phyloP scores from a whole-genome alignment of 2,888 invertebrate genomes.

The Tenthredo livida region DNA sequence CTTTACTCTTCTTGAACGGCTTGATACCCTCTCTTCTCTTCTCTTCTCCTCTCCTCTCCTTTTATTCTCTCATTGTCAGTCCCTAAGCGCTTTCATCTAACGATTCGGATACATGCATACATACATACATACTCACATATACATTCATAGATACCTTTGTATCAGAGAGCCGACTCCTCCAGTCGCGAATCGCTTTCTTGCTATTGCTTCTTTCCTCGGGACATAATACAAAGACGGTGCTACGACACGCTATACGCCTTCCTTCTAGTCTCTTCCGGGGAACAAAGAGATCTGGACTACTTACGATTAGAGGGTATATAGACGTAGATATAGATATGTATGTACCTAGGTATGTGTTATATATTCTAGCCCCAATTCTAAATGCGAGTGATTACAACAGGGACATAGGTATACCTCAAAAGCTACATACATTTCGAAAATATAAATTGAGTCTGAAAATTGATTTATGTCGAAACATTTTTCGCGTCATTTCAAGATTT shows the following conservation, averaged over 20 bases:
- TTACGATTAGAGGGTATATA: neutral
- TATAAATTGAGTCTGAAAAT: too few relatives aligned
- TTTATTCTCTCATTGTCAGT: neutral
- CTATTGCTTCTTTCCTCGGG: neutral
- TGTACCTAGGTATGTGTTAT: neutral
- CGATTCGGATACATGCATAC: neutral
- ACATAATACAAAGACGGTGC: neutral
- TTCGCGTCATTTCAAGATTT: too few relatives aligned
- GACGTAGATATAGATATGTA: neutral
- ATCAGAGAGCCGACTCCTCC: neutral
- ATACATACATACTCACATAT: neutral
- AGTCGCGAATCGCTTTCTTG: neutral
- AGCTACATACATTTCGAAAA: too few relatives aligned
- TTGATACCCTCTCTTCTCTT: neutral
- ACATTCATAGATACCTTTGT: neutral
- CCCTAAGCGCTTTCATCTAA: neutral
- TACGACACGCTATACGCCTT: neutral
- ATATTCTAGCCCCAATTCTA: too few relatives aligned
- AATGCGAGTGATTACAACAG: too few relatives aligned
- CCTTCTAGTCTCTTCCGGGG: neutral
- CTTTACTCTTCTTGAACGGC: neutral
- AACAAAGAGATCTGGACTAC: neutral
- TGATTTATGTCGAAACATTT: too few relatives aligned
- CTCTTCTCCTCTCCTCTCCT: too few relatives aligned
- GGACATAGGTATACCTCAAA: too few relatives aligned